Evolutionary conservation across 1,140 invertebrate genomes (phyloP).

Genomic region (Chironomus striatipennis): DNA sequence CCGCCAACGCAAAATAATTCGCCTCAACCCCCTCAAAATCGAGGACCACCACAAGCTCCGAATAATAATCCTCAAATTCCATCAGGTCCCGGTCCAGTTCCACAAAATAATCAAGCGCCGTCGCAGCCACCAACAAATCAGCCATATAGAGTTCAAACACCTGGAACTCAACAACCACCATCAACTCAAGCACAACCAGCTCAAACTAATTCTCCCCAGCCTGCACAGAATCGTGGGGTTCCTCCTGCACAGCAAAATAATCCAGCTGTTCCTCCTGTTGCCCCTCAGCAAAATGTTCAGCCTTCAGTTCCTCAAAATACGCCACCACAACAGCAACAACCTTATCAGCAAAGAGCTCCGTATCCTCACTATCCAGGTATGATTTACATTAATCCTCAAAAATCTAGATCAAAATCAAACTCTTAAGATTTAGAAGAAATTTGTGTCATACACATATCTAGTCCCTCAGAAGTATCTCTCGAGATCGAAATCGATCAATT

Average conservation of each 20-base stretch:
- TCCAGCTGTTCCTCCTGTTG: constrained; percentile 31
- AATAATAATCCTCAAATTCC: constrained; percentile 31
- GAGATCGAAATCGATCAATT: no score
- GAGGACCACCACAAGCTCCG: no score
- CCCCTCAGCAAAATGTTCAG: constrained; percentile 28
- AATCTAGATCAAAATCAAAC: no score
- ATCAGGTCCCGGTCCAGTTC: constrained; percentile 41
- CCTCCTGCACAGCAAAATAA: constrained; percentile 33
- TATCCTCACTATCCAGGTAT: constrained; percentile 4
- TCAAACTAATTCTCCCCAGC: constrained; percentile 7
- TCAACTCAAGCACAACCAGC: background rate
- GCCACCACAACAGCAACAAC: background rate
- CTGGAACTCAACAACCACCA: constrained; percentile 29
- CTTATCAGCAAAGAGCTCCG: constrained; percentile 25
- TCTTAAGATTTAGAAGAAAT: no score
- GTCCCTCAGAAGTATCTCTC: no score
- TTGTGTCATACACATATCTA: no score
- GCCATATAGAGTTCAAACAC: constrained; percentile 27
- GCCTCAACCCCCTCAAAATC: no score
- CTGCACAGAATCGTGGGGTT: background rate
- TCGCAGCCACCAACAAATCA: constrained; percentile 28
- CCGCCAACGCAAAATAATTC: constrained; percentile 37
- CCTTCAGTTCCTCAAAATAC: constrained; percentile 3
- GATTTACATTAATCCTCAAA: constrained; percentile 26
- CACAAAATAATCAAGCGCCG: constrained; percentile 24